Conservation (phyloP, 2,888 invertebrate species). For the Arenicola marina region DNA sequence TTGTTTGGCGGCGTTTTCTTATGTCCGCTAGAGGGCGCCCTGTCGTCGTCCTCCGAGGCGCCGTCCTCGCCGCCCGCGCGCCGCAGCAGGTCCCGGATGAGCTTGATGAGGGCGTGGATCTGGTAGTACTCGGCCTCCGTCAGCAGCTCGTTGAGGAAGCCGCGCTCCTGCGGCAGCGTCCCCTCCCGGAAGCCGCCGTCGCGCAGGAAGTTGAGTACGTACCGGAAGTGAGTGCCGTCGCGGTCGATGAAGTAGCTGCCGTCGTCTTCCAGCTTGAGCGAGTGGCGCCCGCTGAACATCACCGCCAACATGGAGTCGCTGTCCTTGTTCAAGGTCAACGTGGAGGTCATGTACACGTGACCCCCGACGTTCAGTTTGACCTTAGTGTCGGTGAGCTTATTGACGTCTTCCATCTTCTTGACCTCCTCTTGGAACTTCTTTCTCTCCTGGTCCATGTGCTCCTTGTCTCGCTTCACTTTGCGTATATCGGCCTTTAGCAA, state of each 20-base stretch:
- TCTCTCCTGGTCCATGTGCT: slow-evolving; percentile 16
- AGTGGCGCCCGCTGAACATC: slow-evolving; percentile 43
- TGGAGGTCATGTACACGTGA: slow-evolving; percentile 37
- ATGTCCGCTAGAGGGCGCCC: too few relatives aligned
- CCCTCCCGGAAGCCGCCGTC: slow-evolving; percentile 45
- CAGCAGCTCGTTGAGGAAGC: slow-evolving; percentile 36
- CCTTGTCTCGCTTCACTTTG: slow-evolving; percentile 9
- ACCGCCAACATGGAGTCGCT: slow-evolving; percentile 37
- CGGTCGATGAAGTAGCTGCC: slow-evolving; percentile 43
- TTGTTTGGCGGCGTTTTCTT: too few relatives aligned
- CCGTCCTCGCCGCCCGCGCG: background rate
- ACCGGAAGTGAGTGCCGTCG: slow-evolving; percentile 43
- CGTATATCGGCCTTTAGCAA: slow-evolving; percentile 1
- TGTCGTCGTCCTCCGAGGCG: background rate
- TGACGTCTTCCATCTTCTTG: slow-evolving; percentile 22
- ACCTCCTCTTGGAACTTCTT: slow-evolving; percentile 25
- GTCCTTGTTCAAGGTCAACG: slow-evolving; percentile 36
- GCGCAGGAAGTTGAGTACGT: slow-evolving; percentile 54
- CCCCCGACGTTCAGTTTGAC: slow-evolving; percentile 43
- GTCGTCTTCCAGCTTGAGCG: slow-evolving; percentile 34
- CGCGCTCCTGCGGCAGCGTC: slow-evolving; percentile 26
- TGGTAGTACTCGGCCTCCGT: slow-evolving; percentile 42
- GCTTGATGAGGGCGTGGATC: slow-evolving; percentile 21
- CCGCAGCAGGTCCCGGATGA: slow-evolving; percentile 7
- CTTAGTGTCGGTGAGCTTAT: slow-evolving; percentile 33